Evolutionary conservation across 1,140 invertebrate species (phyloP).

Genomic region (Calephelis nemesis): DNA sequence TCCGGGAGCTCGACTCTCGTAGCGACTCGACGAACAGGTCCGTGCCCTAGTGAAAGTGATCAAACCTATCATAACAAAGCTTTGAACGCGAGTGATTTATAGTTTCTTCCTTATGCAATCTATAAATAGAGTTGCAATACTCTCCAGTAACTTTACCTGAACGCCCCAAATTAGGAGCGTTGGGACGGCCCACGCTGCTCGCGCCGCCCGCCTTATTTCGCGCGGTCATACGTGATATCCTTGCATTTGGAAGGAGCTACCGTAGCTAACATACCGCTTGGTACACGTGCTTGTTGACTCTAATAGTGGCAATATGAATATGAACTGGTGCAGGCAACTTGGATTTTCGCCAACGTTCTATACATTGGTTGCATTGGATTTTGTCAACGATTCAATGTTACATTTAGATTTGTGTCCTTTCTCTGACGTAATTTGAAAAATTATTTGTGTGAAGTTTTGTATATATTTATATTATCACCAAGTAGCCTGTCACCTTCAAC

Average conservation of each 20-base stretch:
- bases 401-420: slow-evolving; percentile 33
- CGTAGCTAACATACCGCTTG: slow-evolving; percentile 39
- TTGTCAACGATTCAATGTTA: slow-evolving; percentile 51
- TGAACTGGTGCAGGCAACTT: slow-evolving; percentile 65
- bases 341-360: slow-evolving; percentile 61
- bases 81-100: slow-evolving; percentile 39
- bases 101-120: slow-evolving; percentile 58
- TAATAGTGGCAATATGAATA: slow-evolving; percentile 64
- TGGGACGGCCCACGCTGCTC: slow-evolving; percentile 53
- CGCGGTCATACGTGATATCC: slow-evolving; percentile 36
- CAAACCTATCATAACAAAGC: slow-evolving; percentile 36
- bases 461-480: not conserved
- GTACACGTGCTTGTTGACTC: slow-evolving; percentile 56
- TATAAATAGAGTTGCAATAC: slow-evolving; percentile 71
- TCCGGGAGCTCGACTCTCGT: slow-evolving; percentile 70
- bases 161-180: slow-evolving; percentile 77
- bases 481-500: slow-evolving; percentile 5
- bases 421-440: slow-evolving; percentile 21
- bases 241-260: slow-evolving; percentile 50
- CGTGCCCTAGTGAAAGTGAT: slow-evolving; percentile 68
- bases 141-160: slow-evolving; percentile 77
- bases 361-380: slow-evolving; percentile 59
- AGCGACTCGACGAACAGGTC: slow-evolving; percentile 78
- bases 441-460: not conserved
- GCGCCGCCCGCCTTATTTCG: slow-evolving; percentile 53